Percentiles rank a stretch among this genome's conserved stretches.
phyloP scores from a whole-genome alignment of 2,797 vertebrate species.

The Pogoniulus pusillus region DNA sequence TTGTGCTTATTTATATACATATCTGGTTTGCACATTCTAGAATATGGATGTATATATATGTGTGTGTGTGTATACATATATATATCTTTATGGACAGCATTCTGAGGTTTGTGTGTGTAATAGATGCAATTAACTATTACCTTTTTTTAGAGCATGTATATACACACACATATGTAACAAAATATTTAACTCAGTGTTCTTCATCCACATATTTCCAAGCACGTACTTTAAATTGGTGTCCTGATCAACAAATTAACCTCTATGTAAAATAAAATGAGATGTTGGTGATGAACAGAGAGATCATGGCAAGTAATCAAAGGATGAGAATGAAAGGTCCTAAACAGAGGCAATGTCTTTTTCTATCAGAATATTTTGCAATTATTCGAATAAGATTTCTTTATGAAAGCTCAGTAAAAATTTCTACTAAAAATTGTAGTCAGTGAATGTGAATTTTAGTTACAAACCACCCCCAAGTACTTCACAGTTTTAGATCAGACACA shows the following conservation, averaged over 20 bases:
- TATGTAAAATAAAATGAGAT: background rate
- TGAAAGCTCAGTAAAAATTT: background rate
- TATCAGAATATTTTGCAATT: background rate
- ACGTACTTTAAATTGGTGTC: background rate
- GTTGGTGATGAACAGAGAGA: background rate
- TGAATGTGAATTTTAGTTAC: background rate
- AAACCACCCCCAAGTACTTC: background rate
- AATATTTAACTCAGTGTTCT: background rate
- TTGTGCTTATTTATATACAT: background rate
- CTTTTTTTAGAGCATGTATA: background rate
- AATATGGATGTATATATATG: fast-evolving
- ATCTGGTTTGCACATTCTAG: background rate
- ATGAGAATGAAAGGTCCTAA: background rate
- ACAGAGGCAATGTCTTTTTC: background rate
- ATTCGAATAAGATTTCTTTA: background rate
- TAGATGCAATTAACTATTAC: background rate
- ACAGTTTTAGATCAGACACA: background rate
- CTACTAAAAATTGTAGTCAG: background rate
- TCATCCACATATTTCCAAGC: background rate
- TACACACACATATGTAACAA: fast-evolving
- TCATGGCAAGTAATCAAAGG: fast-evolving
- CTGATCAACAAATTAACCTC: background rate
- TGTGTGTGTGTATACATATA: too few species aligned
- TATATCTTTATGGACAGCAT: background rate
- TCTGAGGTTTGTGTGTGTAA: background rate